Evolutionary conservation across 2,797 vertebrate genomes (phyloP).

Genomic region (Hydrolagus colliei): DNA sequence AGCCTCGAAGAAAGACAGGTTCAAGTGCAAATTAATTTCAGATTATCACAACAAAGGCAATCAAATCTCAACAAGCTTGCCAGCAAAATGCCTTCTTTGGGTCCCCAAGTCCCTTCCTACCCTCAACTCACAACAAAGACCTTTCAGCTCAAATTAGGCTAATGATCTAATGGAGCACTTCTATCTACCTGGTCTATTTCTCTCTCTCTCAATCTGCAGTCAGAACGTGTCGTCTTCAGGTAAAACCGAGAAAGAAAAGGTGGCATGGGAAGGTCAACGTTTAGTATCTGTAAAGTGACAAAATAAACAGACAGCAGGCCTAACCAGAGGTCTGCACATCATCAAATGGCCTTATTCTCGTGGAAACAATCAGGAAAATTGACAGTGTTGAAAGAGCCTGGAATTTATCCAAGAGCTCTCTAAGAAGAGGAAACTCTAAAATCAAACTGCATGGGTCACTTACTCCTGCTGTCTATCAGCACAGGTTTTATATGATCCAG

Average conservation of each 20-base stretch:
- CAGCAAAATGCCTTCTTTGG: constrained; percentile 79
- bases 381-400: constrained; percentile 49
- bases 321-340: constrained; percentile 48
- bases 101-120: constrained; percentile 69
- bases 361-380: constrained; percentile 46
- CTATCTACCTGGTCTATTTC: constrained; percentile 54
- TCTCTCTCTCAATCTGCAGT: constrained; percentile 50
- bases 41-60: constrained; percentile 99
- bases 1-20: constrained; percentile 96
- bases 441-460: constrained; percentile 50
- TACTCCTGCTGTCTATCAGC: constrained; percentile 60
- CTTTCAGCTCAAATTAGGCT: constrained; percentile 79
- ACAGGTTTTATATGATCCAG: constrained; percentile 56
- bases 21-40: constrained; percentile 99
- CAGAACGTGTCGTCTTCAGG: constrained; percentile 40
- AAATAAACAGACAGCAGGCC: constrained; percentile 54
- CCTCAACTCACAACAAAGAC: constrained; percentile 68
- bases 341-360: constrained; percentile 50
- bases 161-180: constrained; percentile 66
- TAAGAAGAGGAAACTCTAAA: constrained; percentile 50
- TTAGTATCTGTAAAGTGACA: constrained; percentile 54
- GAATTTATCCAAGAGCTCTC: constrained; percentile 50
- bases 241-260: constrained; percentile 38
- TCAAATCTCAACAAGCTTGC: constrained; percentile 78
- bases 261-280: constrained; percentile 52